Percentiles rank a stretch among this genome's conserved stretches.
Conservation (phyloP, 2,888 invertebrate species). For the Leucoma salicis region DNA sequence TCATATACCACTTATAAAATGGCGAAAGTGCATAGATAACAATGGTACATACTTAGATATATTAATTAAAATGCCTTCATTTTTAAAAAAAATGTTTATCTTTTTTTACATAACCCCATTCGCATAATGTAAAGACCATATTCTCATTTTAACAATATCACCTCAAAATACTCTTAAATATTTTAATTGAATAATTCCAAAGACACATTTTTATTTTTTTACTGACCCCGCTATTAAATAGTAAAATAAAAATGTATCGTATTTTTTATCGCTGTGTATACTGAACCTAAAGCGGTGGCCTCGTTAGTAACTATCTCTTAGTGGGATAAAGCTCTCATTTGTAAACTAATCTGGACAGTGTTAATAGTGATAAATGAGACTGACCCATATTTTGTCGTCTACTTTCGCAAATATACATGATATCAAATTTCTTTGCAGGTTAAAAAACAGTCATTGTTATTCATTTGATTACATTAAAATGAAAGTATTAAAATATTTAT, state of each 20-base stretch:
- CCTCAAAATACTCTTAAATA: too few relatives aligned
- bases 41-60: too few relatives aligned
- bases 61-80: too few relatives aligned
- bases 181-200: too few relatives aligned
- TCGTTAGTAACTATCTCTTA: conserved; percentile 50
- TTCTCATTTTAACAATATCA: too few relatives aligned
- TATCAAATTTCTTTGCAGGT: not conserved
- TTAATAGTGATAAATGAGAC: conserved; percentile 48
- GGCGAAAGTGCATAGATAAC: too few relatives aligned
- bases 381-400: conserved; percentile 17
- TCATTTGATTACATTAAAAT: not conserved
- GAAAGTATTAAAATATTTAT: too few relatives aligned
- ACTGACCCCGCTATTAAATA: not conserved
- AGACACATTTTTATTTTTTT: too few relatives aligned
- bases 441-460: not conserved
- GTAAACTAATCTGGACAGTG: conserved; percentile 47
- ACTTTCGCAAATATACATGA: conserved; percentile 5
- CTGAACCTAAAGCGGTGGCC: conserved; percentile 27
- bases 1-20: too few relatives aligned
- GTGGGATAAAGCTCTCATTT: conserved; percentile 44
- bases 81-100: too few relatives aligned
- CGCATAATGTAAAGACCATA: too few relatives aligned
- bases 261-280: conserved; percentile 15
- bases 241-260: not conserved
- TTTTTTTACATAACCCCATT: too few relatives aligned